Base-by-base conservation (phyloP, 2,797 vertebrate species). In the Scyliorhinus canicula region DNA sequence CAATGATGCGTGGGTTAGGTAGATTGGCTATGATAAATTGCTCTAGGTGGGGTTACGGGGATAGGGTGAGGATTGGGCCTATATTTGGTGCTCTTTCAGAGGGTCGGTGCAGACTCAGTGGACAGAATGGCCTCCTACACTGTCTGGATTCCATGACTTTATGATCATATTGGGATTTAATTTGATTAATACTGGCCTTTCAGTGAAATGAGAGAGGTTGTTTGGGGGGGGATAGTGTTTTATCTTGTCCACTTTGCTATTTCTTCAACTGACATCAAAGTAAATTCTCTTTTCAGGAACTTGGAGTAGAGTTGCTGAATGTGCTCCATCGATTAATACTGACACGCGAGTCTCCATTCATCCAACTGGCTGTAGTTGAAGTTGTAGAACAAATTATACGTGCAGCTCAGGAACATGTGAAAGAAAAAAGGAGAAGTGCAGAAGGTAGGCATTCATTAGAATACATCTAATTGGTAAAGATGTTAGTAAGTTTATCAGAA, bases 261-360 rank as follows among this genome's bases (percentile, higher is more conserved):
- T 94, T 69, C 28, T 71, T 47, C 31, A 71, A 71, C 26, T 93
- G 47, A 31, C 35, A 67, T 65, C 9, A 40, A 5, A 44, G 26
- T 47, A 24, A 93, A 94, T 94, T 71, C 67, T 3, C 28, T n/a
- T 71, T 93, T n/a, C 95, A 99, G 98, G 97, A 97, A 44, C 96
- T 99, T 96, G 97, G 98, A 88, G 98, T 99, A 91, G 99, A 99
- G 97, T 97, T 99, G 95, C 96, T 99, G 96, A 98, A 97, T 90
- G 98, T 99, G 95, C 96, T 99, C 55, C 98, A 99, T 97, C 97
- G 99, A 95, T 97, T 99, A 94, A 98, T 99, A 96, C 96, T 99
- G 96, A 99, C 98, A 55, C 97, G 99, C 95, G 99, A 99, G 96
- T 98, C 98, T 0, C 96, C 96, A 67, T 97, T 96, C 19, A 97